phyloP scores from a whole-genome alignment of 2,113 vertebrate species.

The Anoplopoma fimbria region DNA sequence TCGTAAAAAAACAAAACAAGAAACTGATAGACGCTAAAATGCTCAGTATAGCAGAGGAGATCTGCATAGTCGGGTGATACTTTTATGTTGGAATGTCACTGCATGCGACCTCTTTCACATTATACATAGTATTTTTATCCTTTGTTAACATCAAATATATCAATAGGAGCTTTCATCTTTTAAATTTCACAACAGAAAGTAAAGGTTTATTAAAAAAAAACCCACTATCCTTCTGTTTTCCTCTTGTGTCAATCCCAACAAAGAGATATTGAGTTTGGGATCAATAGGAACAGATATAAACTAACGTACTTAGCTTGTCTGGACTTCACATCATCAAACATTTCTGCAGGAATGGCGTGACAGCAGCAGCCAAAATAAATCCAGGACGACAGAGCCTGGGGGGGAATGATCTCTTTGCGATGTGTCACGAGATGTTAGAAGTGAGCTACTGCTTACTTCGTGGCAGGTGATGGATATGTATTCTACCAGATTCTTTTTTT shows the following conservation, averaged over 20 bases:
- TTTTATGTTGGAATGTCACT: no score
- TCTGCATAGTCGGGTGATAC: no score
- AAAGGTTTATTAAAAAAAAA: background rate
- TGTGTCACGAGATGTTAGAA: constrained; percentile 52
- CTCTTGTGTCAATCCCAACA: background rate
- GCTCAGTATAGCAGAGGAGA: no score
- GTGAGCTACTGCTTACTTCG: constrained; percentile 32
- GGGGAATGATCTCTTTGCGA: constrained; percentile 44
- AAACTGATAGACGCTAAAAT: background rate
- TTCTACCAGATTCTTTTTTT: constrained; percentile 15
- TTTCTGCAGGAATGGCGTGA: constrained; percentile 40
- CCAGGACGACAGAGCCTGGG: constrained; percentile 47
- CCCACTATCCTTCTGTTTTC: background rate
- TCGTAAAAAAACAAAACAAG: background rate
- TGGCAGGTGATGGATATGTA: constrained; percentile 48
- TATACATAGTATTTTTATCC: background rate
- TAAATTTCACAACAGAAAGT: background rate
- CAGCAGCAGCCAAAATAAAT: constrained; percentile 51
- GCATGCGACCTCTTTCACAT: background rate
- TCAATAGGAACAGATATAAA: constrained; percentile 20
- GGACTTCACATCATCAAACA: constrained; percentile 49
- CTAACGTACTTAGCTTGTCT: constrained; percentile 27
- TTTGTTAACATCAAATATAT: background rate
- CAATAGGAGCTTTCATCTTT: background rate
- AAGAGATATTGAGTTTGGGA: constrained; percentile 5